Evolutionary conservation across 2,888 invertebrate species (phyloP).

Genomic region (Chaetogeoica ovagalla): DNA sequence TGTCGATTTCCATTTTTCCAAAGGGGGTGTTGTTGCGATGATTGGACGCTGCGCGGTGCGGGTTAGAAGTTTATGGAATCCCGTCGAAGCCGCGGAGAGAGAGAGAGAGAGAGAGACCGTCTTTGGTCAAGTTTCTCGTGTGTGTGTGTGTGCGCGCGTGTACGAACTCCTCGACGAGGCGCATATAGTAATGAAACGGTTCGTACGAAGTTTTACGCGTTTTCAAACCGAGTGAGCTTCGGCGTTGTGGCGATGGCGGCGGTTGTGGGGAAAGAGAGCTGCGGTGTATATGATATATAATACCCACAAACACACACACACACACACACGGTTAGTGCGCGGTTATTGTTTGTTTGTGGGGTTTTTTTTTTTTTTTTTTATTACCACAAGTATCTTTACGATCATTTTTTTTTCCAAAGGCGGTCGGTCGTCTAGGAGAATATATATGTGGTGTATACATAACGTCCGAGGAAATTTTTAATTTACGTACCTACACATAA

Average conservation of each 20-base stretch:
- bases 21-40: not conserved
- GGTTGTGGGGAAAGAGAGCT: not conserved
- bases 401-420: constrained; percentile 13
- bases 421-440: not conserved
- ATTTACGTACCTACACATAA: constrained; percentile 4
- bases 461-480: not conserved
- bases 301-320: too few relatives aligned
- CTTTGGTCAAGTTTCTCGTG: constrained; percentile 46
- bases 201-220: constrained; percentile 29
- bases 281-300: not conserved
- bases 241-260: too few relatives aligned
- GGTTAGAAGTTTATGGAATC: not conserved
- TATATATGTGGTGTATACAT: not conserved
- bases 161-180: too few relatives aligned
- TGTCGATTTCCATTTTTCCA: constrained; percentile 51
- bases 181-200: constrained; percentile 51
- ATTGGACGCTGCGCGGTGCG: not conserved
- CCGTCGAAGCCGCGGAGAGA: too few relatives aligned
- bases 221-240: constrained; percentile 1
- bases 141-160: not conserved
- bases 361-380: not conserved
- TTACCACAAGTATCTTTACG: constrained; percentile 27
- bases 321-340: too few relatives aligned
- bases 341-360: constrained; percentile 36
- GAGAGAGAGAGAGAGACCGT: constrained; percentile 17